phyloP scores from a whole-genome alignment of 2,888 invertebrate species.

The Abrostola tripartita region DNA sequence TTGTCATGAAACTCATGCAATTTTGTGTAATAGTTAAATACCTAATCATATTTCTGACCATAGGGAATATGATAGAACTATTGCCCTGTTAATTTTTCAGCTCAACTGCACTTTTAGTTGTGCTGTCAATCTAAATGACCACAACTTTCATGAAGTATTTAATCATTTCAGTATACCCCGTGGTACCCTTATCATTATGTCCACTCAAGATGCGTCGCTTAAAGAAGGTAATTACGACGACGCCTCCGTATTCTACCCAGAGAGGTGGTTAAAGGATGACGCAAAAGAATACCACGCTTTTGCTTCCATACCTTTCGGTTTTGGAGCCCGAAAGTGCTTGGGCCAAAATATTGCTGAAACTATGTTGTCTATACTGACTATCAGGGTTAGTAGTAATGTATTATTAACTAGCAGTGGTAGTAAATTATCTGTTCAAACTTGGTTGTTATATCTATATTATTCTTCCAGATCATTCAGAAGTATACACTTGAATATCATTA shows the following conservation, averaged over 20 bases:
- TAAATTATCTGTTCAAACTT: background rate
- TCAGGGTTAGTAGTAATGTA: constrained; percentile 79
- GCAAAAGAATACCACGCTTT: constrained; percentile 82
- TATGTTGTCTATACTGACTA: constrained; percentile 87
- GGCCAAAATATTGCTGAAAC: constrained; percentile 90
- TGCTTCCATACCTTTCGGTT: constrained; percentile 90
- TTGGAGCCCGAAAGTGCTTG: constrained; percentile 89
- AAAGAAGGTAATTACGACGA: constrained; percentile 91
- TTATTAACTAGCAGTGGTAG: background rate
- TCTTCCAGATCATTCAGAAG: constrained; percentile 88
- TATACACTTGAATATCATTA: constrained; percentile 91
- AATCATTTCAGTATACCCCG: constrained; percentile 79
- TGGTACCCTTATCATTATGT: constrained; percentile 90
- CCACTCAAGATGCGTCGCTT: constrained; percentile 89
- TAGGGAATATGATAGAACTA: background rate
- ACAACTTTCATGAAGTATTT: background rate
- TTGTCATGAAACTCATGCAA: too few relatives aligned
- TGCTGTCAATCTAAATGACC: too few relatives aligned
- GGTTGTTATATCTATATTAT: too few relatives aligned
- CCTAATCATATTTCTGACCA: background rate
- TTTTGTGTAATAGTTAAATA: background rate
- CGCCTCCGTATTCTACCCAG: constrained; percentile 89
- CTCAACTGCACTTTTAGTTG: too few relatives aligned
- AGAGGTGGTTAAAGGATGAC: constrained; percentile 88
- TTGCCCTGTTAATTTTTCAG: background rate